Percentiles rank a stretch among this genome's conserved stretches.
Conservation (phyloP, 2,888 invertebrate genomes). For the Aleiodes leptofemur region DNA sequence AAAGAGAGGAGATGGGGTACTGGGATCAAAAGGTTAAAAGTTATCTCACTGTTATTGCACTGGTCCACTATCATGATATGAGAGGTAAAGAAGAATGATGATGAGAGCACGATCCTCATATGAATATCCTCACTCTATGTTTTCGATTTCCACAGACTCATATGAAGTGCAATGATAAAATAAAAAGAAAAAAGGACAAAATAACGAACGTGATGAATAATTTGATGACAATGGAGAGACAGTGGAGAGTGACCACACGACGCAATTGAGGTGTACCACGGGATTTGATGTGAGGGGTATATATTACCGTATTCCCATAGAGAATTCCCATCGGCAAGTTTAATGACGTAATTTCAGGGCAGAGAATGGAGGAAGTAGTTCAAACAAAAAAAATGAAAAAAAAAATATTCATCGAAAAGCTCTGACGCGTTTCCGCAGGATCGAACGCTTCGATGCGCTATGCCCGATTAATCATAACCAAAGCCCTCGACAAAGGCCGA, state of each 20-base stretch:
- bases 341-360: conserved; percentile 24
- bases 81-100: not conserved
- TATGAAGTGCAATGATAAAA: not conserved
- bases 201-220: conserved; percentile 22
- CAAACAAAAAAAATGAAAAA: not conserved
- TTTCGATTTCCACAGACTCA: not conserved
- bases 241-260: conserved; percentile 28
- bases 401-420: not conserved
- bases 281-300: conserved; percentile 29
- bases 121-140: conserved; percentile 14
- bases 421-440: conserved; percentile 38
- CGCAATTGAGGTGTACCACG: conserved; percentile 29
- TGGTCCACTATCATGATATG: not conserved
- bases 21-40: conserved; percentile 41
- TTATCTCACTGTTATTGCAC: conserved; percentile 35
- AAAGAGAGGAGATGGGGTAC: conserved; percentile 15
- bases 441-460: conserved; percentile 51
- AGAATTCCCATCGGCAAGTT: conserved; percentile 33
- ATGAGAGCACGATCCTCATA: not conserved
- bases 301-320: conserved; percentile 9
- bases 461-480: conserved; percentile 67
- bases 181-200: not conserved
- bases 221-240: conserved; percentile 29
- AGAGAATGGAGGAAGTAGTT: conserved; percentile 17
- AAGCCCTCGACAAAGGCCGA: conserved; percentile 69